phyloP scores from a whole-genome alignment of 2,888 invertebrate species.

The Thymelicus sylvestris region DNA sequence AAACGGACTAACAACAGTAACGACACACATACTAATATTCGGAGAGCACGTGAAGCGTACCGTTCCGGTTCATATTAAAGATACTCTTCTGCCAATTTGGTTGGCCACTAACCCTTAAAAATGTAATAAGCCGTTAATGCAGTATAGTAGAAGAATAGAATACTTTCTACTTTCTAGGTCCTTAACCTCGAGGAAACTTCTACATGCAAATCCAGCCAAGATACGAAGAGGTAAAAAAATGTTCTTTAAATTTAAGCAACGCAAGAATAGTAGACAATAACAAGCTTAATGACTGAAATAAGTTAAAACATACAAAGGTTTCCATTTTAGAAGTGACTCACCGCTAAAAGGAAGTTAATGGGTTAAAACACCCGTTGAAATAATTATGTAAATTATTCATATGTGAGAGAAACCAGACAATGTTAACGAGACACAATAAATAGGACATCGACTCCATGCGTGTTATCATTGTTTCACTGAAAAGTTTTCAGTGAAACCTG shows the following conservation, averaged over 20 bases:
- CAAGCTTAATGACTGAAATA: neutral
- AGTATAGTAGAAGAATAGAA: too few species aligned
- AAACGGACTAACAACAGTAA: too few species aligned
- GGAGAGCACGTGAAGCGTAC: too few species aligned
- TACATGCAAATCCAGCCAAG: too few species aligned
- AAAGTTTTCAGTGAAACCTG: neutral
- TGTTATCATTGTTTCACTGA: neutral
- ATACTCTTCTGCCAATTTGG: too few species aligned
- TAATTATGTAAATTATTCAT: slow-evolving; percentile 14
- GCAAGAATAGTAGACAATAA: neutral
- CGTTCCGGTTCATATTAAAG: too few species aligned
- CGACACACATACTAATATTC: too few species aligned
- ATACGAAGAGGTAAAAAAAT: neutral
- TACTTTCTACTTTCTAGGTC: too few species aligned
- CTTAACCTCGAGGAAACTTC: too few species aligned
- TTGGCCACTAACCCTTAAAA: too few species aligned
- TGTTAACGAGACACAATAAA: slow-evolving; percentile 16
- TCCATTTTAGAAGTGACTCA: slow-evolving; percentile 12
- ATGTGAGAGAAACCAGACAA: slow-evolving; percentile 21
- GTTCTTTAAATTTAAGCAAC: neutral
- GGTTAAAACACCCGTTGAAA: slow-evolving; percentile 5
- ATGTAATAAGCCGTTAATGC: too few species aligned
- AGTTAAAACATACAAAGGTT: slow-evolving; percentile 4
- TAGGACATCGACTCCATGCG: neutral
- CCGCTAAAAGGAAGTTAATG: slow-evolving; percentile 20